phyloP scores from a whole-genome alignment of 2,113 vertebrate genomes.

The Colinus virginianus region DNA sequence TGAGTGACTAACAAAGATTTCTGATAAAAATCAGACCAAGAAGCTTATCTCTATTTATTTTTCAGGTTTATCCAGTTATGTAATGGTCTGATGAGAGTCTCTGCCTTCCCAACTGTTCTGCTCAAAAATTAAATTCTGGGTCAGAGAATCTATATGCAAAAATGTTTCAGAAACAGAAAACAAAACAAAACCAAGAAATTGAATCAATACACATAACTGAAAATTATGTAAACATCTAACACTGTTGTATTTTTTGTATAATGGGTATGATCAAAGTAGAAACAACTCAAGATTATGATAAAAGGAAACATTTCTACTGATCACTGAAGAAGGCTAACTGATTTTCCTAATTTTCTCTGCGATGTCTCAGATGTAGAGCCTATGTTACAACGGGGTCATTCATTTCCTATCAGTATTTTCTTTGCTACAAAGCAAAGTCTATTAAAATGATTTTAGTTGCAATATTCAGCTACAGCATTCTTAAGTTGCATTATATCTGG shows the following conservation, averaged over 20 bases:
- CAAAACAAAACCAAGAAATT: neutral
- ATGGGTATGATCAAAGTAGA: neutral
- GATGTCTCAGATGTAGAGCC: neutral
- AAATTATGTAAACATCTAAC: neutral
- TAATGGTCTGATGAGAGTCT: neutral
- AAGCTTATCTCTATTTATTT: neutral
- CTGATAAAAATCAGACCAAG: neutral
- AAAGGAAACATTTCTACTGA: constrained; percentile 39
- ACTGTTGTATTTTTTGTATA: constrained; percentile 25
- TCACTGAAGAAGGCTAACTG: neutral
- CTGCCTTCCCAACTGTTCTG: neutral
- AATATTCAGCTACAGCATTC: neutral
- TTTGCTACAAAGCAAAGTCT: neutral
- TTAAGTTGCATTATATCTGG: neutral
- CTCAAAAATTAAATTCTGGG: neutral
- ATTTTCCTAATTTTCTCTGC: neutral
- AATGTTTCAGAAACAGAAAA: neutral
- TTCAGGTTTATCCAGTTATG: neutral
- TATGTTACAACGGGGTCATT: neutral
- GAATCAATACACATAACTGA: neutral
- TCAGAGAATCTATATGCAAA: neutral
- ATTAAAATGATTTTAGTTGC: neutral
- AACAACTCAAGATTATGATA: neutral
- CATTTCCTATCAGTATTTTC: neutral
- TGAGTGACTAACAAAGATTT: neutral